Evolutionary conservation across 2,888 invertebrate species (phyloP), one percentile per base, ranked within the genome.

Genomic region (Drosophila silvestris): DNA sequence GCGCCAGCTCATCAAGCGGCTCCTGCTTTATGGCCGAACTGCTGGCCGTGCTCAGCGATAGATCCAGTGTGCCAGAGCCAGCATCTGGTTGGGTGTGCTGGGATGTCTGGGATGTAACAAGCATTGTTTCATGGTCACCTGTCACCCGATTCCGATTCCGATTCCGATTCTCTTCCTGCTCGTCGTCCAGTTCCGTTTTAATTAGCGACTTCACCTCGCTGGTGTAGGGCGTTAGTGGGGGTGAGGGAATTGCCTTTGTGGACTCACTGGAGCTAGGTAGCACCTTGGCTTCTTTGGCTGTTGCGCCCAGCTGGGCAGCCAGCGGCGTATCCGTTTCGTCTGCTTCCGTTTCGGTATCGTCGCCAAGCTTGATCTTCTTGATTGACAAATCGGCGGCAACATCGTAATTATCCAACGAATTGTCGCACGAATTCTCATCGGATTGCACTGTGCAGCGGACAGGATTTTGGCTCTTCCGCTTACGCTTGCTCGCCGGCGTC

Each of bases 401-500:
- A 53, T 90, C 90, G 50, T 89, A 92, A 71, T 72, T 79, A 14
- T 94, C 93, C 60, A 93, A 88, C 41, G 93, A 93, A 69, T 93
- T 93, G 75, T 93, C 93, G 74, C 91, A 91, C 68, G 92, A 92
- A 54, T 92, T 92, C 74, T 92, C 91, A 64, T 91, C 89, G 41
- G 93, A 92, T 61, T 93, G 92, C 35, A 93, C 86, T n/a, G 97
- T 96, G 91, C 97, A 96, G 76, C 97, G 95, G 2, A 96, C 97
- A 0, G 98, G 98, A 92, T 98, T 98, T 85, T 97, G 96, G 85
- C 96, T 97, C 94, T 98, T 98, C 35, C 98, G 95, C 93, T 98
- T 98, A 65, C 97, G 94, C 91, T 96, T 96, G 89, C 95, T 96
- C n/a, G 96, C 91, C 71, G 91, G 86, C 26, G 96, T 80, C 41